Percentiles rank a stretch among this genome's conserved stretches.
These are phyloP conservation scores for Xiphophorus birchmanni DNA, from an alignment of 2,797 vertebrate species.

Conservation along the genomic window DNA sequence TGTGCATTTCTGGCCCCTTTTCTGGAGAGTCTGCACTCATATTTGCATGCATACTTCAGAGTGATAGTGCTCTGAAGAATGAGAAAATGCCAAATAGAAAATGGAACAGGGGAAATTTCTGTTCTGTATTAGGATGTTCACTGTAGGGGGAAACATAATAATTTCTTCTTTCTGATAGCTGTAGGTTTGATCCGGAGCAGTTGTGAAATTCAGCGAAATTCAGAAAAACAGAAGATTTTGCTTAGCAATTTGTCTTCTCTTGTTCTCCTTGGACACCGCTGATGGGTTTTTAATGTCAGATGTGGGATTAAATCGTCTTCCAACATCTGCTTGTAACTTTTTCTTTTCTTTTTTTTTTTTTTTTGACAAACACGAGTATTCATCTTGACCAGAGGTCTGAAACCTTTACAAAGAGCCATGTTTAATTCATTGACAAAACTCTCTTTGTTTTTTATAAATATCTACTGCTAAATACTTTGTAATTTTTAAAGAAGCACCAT, in stretches of 20 bases:
- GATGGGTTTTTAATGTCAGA: neutral
- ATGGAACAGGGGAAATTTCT: neutral
- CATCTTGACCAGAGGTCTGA: neutral
- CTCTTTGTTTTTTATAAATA: too few relatives aligned
- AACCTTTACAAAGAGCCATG: too few relatives aligned
- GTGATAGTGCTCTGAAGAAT: neutral
- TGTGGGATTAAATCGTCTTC: neutral
- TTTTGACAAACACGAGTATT: neutral
- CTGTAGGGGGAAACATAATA: neutral
- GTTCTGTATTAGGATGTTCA: neutral
- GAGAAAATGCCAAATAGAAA: neutral
- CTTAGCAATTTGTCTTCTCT: neutral
- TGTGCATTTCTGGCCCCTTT: neutral
- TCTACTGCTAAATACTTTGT: too few relatives aligned
- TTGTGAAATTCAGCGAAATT: neutral
- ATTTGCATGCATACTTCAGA: neutral
- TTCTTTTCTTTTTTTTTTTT: neutral
- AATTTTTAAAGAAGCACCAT: too few relatives aligned
- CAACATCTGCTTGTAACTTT: neutral
- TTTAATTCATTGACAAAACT: too few relatives aligned
- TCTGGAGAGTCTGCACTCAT: neutral
- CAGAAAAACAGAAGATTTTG: neutral
- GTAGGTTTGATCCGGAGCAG: neutral
- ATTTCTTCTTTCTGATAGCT: neutral
- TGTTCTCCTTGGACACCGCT: neutral